These are phyloP conservation scores for Patella ulyssiponensis DNA, from an alignment of 2,888 invertebrate species.

Conservation along the genomic window DNA sequence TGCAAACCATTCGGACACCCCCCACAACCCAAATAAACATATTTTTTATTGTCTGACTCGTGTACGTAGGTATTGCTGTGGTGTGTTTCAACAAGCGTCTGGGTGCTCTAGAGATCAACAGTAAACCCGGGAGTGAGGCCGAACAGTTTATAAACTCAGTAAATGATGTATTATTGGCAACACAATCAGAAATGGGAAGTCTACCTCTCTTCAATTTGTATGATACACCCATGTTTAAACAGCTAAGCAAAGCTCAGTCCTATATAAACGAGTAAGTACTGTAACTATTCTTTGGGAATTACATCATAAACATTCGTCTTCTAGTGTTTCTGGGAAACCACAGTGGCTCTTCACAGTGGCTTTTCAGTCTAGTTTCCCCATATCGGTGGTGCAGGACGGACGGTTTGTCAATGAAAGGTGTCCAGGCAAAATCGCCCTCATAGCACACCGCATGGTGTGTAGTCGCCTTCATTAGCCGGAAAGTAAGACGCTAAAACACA, in stretches of 20 bases:
- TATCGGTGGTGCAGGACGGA: no score
- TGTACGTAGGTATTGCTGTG: constrained; percentile 66
- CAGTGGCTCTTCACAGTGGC: no score
- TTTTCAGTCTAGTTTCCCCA: no score
- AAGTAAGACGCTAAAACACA: no score
- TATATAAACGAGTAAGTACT: constrained; percentile 41
- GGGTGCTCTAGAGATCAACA: constrained; percentile 55
- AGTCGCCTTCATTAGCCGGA: no score
- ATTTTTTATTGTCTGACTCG: background rate
- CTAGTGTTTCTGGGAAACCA: no score
- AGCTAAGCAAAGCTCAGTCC: constrained; percentile 44
- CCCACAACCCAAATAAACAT: background rate
- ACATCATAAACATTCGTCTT: background rate
- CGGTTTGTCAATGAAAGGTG: no score
- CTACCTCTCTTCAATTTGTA: constrained; percentile 63
- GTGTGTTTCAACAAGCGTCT: constrained; percentile 69
- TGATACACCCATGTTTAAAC: constrained; percentile 47
- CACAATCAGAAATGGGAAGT: constrained; percentile 62
- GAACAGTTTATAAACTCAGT: constrained; percentile 61
- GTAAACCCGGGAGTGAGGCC: constrained; percentile 46
- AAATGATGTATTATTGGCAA: constrained; percentile 60
- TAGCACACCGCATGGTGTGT: no score
- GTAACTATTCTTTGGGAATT: background rate
- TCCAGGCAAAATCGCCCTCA: no score
- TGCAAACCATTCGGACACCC: no score